phyloP scores from a whole-genome alignment of 2,888 invertebrate genomes.

The Eucera pruinosa region DNA sequence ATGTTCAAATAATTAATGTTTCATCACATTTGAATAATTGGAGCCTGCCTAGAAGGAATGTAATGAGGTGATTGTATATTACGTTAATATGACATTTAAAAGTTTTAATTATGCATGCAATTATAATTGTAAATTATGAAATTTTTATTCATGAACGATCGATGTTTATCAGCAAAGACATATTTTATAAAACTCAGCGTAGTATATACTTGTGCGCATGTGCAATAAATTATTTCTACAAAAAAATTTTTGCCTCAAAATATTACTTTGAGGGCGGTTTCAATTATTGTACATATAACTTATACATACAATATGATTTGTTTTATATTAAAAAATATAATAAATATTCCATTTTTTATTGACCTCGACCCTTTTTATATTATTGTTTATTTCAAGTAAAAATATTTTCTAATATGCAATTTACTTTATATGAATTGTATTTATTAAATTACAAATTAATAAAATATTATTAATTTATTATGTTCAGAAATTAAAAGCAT shows the following conservation, averaged over 20 bases:
- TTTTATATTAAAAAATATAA: slow-evolving; percentile 77
- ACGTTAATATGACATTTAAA: slow-evolving; percentile 46
- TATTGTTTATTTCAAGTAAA: slow-evolving; percentile 12
- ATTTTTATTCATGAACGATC: slow-evolving; percentile 55
- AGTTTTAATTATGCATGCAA: slow-evolving; percentile 58
- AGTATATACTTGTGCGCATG: slow-evolving; percentile 64
- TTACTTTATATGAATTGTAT: slow-evolving; percentile 1
- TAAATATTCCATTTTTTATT: slow-evolving; percentile 75
- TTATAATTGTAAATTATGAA: slow-evolving; percentile 54
- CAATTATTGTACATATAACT: slow-evolving; percentile 82
- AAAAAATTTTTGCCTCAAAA: slow-evolving; percentile 66
- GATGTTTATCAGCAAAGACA: slow-evolving; percentile 47
- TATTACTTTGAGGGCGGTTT: slow-evolving; percentile 78
- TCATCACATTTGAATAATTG: slow-evolving; percentile 74
- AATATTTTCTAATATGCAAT: neutral
- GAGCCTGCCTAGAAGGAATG: slow-evolving; percentile 71
- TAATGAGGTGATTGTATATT: slow-evolving; percentile 67
- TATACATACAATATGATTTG: slow-evolving; percentile 79
- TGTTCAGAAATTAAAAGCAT: neutral
- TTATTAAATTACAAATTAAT: neutral
- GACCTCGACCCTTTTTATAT: slow-evolving; percentile 59
- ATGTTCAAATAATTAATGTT: slow-evolving; percentile 75
- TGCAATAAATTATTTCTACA: slow-evolving; percentile 72
- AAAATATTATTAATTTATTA: neutral
- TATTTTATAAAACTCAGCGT: slow-evolving; percentile 64